Base-by-base conservation (phyloP, 2,797 vertebrate species). In the Takifugu rubripes region DNA sequence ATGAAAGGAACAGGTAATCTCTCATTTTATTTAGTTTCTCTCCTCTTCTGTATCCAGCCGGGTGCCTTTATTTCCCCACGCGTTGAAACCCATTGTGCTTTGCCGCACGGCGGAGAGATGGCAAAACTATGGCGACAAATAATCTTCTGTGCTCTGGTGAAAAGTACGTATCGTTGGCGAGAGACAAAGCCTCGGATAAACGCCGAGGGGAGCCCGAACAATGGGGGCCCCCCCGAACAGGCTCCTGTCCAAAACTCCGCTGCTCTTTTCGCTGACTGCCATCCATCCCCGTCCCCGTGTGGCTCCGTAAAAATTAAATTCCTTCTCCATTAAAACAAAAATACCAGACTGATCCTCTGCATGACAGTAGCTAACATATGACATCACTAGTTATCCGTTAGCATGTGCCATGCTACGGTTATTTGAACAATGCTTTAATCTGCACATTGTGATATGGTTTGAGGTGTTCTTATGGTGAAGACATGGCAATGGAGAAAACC, bases 71-170 rank as follows among this genome's bases (percentile, higher is more conserved):
- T 74, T 62, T 3, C n/a, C n/a, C 29, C 29, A 3, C 8, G 9
- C 27, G 25, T 60, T 65, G 71, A 81, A 82, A 81, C 74, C 84
- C 67, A 85, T 89, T 89, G 87, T 85, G 64, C 71, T 59, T 21
- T 74, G 76, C 81, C 86, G 88, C 91, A 87, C 84, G 89, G 85
- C 71, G 84, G 74, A 89, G 87, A 79, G 85, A 78, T 83, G 88
- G 82, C 81, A 92, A 93, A 93, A 90, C 90, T 91, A 90, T 89
- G 92, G 90, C 90, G 90, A 92, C 91, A 90, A 90, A 90, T 92
- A 92, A 91, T 91, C 86, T 86, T 81, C 87, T 92, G 89, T 87
- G 84, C 85, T 84, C 92, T 87, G 92, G 91, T 90, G 78, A 85
- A 91, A 94, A 92, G 87, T 91, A 90, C 92, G 89, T 88, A 87